Evolutionary conservation across 2,797 vertebrate species (phyloP), one percentile per base, ranked within the genome.

Genomic region (Phoebastria nigripes): DNA sequence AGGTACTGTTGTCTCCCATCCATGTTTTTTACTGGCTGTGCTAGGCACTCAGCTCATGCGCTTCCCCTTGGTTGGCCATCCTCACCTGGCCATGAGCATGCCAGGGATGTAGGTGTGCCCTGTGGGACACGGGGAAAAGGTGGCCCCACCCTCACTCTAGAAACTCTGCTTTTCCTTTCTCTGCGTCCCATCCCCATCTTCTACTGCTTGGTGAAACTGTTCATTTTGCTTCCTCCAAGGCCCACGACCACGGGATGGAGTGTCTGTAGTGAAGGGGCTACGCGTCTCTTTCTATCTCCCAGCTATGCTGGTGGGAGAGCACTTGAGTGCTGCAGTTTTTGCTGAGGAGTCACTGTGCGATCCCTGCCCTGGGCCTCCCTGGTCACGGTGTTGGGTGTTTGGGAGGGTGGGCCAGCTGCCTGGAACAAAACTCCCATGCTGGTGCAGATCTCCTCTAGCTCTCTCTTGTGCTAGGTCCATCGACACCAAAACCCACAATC

Each of bases 91-190:
- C 58, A 9, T 0, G 1, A 55, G 22, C 33, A 17, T 5, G 17
- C 35, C 37, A 8, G 16, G 29, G 8, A 49, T 21, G 21, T 17
- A 33, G 51, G 14, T 11, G 69, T 31, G 25, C 37, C 51, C 56
- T 13, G 44, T 7, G 33, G 66, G 28, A 33, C 20, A 5, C 2
- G 0, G 21, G 31, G n/a, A 26, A 58, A 55, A 29, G 17, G 4
- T 54, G 66, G 8, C 5, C 11, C 3, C 31, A 11, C 7, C 12
- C 28, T 71, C 22, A 39, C 26, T n/a, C 31, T 70, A 19, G 33
- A 47, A 77, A 13, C 9, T 61, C 39, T 67, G 37, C 71, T 37
- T 85, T 98, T 98, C 97, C 97, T 90, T 69, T 98, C 97, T 79
- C 35, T 35, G 35, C 35, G 35, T 35, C 35, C 42, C 42, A 8